Percentiles rank a stretch among this genome's conserved stretches.
Conservation (phyloP, 2,888 invertebrate species). For the Drosophila algonquin region DNA sequence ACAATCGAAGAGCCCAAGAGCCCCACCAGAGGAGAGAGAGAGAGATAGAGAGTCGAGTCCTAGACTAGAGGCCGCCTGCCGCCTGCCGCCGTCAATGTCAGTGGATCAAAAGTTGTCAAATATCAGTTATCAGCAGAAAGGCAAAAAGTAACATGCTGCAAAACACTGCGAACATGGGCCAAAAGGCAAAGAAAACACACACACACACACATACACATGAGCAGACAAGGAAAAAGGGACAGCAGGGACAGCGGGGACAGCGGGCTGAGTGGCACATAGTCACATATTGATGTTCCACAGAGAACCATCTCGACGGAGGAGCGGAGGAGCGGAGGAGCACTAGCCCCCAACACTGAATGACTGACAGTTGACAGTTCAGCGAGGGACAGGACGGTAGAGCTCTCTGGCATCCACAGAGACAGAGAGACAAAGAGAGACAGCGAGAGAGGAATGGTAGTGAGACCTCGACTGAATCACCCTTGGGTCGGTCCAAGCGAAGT, state of each 20-base stretch:
- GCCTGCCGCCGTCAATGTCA: constrained; percentile 79
- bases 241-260: not conserved
- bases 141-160: constrained; percentile 61
- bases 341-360: constrained; percentile 53
- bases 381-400: constrained; percentile 36
- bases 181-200: constrained; percentile 7
- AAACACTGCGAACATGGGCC: constrained; percentile 38
- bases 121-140: constrained; percentile 77
- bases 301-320: not conserved
- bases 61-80: constrained; percentile 64
- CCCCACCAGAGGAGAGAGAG: not conserved
- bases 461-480: not conserved
- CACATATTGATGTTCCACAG: constrained; percentile 67
- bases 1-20: constrained; percentile 8
- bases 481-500: constrained; percentile 9
- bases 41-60: not conserved
- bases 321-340: constrained; percentile 9
- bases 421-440: not conserved
- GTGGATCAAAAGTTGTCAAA: constrained; percentile 79
- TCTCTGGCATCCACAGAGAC: not conserved
- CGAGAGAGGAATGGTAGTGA: constrained; percentile 2
- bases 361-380: constrained; percentile 77
- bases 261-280: constrained; percentile 44
- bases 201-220: not conserved
- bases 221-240: not conserved